phyloP scores from a whole-genome alignment of 2,797 vertebrate species.

The Sitta carolinensis region DNA sequence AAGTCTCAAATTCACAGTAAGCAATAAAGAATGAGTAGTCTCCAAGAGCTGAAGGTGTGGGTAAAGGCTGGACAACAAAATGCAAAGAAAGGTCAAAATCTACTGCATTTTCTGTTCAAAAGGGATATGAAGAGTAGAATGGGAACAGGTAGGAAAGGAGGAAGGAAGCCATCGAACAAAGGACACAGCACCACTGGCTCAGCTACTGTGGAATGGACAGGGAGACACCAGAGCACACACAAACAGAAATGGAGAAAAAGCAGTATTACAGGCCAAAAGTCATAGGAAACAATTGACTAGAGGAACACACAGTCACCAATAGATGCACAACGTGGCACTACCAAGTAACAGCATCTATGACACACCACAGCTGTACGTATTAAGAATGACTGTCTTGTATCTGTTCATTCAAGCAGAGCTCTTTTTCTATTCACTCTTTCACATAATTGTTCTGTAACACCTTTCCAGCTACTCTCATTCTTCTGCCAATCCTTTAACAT shows the following conservation, averaged over 20 bases:
- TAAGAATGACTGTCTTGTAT: slow-evolving; percentile 49
- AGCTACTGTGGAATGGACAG: background rate
- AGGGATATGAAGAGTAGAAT: background rate
- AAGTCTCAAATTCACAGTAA: background rate
- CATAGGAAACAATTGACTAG: slow-evolving; percentile 19
- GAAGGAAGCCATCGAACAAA: background rate
- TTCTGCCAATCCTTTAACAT: background rate
- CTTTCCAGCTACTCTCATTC: background rate
- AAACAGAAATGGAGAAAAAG: background rate
- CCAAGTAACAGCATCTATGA: slow-evolving; percentile 35
- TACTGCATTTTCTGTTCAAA: slow-evolving; percentile 3
- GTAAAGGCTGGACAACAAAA: background rate
- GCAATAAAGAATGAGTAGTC: background rate
- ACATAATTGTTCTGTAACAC: background rate
- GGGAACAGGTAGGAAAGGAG: background rate
- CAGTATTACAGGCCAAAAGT: background rate
- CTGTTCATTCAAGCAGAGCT: background rate
- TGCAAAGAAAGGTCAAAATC: background rate
- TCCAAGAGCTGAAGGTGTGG: background rate
- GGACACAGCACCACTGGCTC: background rate
- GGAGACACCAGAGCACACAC: background rate
- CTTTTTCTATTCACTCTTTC: background rate
- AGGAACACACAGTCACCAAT: background rate
- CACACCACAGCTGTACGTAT: slow-evolving; percentile 5
- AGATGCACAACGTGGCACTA: background rate